Evolutionary conservation across 2,888 invertebrate species (phyloP).

Genomic region (Nyleta sp.): DNA sequence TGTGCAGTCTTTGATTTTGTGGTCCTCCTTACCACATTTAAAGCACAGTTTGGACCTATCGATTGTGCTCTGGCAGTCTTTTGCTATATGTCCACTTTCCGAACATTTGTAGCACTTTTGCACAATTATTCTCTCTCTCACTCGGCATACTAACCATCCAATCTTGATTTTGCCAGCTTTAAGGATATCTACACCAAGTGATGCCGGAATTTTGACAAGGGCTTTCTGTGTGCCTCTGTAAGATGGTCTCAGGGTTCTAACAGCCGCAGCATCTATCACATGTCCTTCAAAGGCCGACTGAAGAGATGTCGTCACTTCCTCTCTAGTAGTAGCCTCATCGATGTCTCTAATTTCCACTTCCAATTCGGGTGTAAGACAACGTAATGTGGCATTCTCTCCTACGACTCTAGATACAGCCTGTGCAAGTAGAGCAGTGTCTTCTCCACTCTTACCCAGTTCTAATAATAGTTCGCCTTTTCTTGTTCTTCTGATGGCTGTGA

Average conservation of each 20-base stretch:
- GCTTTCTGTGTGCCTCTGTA: neutral
- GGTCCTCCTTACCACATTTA: neutral
- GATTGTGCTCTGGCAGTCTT: conserved; percentile 19
- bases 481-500: neutral
- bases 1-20: neutral
- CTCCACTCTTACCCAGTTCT: neutral
- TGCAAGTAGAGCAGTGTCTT: neutral
- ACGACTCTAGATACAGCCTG: neutral
- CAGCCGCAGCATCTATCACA: neutral
- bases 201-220: neutral
- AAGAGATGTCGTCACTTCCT: neutral
- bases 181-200: neutral
- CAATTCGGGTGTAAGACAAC: neutral
- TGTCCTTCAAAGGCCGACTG: neutral
- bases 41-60: neutral
- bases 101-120: conserved; percentile 45
- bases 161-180: conserved; percentile 13
- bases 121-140: neutral
- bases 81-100: conserved; percentile 44
- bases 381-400: neutral
- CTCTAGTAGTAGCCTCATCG: neutral
- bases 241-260: neutral
- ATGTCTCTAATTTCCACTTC: neutral
- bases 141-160: conserved; percentile 55
- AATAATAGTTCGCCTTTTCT: neutral